Percentiles rank a stretch among this genome's conserved stretches.
Conservation (phyloP, 2,113 vertebrate genomes). For the Cyprinodon tularosa region DNA sequence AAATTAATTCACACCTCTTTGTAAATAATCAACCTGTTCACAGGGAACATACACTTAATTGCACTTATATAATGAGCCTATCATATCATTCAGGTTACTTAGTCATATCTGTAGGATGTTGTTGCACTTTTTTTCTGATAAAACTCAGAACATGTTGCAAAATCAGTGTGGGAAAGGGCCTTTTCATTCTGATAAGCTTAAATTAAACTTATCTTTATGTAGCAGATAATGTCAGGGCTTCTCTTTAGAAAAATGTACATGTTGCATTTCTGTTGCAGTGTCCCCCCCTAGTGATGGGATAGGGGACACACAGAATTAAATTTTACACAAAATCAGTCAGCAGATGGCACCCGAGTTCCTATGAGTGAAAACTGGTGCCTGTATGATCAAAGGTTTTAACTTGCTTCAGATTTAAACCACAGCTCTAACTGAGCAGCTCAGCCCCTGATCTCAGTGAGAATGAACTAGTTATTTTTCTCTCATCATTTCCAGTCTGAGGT, state of each 20-base stretch:
- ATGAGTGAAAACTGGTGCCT: neutral
- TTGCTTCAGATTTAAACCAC: neutral
- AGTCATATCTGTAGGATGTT: slow-evolving; percentile 16
- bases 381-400: neutral
- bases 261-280: neutral
- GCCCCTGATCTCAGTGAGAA: neutral
- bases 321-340: slow-evolving; percentile 44
- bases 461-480: slow-evolving; percentile 2
- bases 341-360: slow-evolving; percentile 65
- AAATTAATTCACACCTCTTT: neutral
- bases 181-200: slow-evolving; percentile 21
- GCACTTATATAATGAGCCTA: neutral
- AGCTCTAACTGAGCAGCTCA: neutral
- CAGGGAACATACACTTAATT: neutral
- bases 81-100: slow-evolving; percentile 13
- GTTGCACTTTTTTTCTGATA: slow-evolving; percentile 30
- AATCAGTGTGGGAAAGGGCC: neutral
- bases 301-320: neutral
- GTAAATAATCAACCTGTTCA: neutral
- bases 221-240: slow-evolving; percentile 15
- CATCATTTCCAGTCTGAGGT: slow-evolving; percentile 1
- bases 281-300: slow-evolving; percentile 48
- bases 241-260: slow-evolving; percentile 9
- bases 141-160: slow-evolving; percentile 3
- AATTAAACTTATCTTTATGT: slow-evolving; percentile 27